Evolutionary conservation across 2,113 vertebrate genomes (phyloP).

Genomic region (Chionomys nivalis): DNA sequence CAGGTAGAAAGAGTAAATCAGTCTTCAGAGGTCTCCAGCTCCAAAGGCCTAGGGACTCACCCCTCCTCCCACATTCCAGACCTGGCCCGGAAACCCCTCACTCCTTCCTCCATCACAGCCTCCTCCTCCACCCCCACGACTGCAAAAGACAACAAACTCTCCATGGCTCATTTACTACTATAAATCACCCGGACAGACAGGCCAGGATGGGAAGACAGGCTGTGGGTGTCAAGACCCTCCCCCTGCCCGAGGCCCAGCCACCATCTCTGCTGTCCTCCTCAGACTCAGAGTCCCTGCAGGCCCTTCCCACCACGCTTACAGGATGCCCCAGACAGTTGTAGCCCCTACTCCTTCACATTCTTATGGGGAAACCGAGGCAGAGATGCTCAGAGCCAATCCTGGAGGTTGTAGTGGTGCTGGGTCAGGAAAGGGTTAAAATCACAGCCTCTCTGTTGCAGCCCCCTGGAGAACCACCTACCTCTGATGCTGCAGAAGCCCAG

Average conservation of each 20-base stretch:
- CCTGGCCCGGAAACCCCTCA: constrained; percentile 78
- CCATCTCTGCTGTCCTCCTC: neutral
- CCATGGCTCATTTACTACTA: constrained; percentile 82
- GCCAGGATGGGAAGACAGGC: constrained; percentile 54
- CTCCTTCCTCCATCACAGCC: constrained; percentile 50
- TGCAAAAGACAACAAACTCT: constrained; percentile 84
- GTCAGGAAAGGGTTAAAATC: neutral
- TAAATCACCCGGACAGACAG: constrained; percentile 81
- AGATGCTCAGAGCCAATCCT: neutral
- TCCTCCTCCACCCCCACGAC: constrained; percentile 67
- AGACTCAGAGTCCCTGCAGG: neutral
- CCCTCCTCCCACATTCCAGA: constrained; percentile 81
- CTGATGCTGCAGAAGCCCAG: neutral
- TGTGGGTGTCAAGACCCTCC: constrained; percentile 51
- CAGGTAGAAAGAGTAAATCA: constrained; percentile 50
- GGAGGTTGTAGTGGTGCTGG: neutral
- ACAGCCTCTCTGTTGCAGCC: neutral
- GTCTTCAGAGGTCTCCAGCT: neutral
- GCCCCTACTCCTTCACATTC: neutral
- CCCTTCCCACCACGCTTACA: neutral
- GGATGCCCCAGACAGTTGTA: neutral
- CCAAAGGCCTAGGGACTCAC: neutral
- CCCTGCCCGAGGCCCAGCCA: constrained; percentile 25
- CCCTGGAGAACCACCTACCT: neutral
- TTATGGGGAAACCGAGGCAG: constrained; percentile 17